Evolutionary conservation across 2,797 vertebrate species (phyloP).

Genomic region (Falco cherrug): DNA sequence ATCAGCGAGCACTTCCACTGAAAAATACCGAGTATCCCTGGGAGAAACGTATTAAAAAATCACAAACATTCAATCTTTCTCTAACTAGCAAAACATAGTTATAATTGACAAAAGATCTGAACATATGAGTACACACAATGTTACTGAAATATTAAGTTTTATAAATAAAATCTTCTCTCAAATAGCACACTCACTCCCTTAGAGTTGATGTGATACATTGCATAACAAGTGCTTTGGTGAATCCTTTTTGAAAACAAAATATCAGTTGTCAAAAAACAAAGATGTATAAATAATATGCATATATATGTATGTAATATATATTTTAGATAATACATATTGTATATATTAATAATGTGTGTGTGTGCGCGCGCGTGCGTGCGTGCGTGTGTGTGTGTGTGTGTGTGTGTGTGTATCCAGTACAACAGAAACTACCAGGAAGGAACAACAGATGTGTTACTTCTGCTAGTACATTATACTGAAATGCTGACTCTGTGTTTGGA

Average conservation of each 20-base stretch:
- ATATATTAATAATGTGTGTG: neutral
- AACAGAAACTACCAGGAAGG: neutral
- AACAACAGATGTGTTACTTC: neutral
- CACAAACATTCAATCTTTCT: neutral
- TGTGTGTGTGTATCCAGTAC: neutral
- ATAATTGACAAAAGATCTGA: neutral
- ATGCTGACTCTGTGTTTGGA: neutral
- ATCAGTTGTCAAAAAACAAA: neutral
- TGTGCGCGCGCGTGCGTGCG: accelerated
- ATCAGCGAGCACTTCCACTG: neutral
- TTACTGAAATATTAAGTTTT: neutral
- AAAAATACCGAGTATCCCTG: accelerated
- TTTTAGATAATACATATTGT: neutral
- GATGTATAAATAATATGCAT: neutral
- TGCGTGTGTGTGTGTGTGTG: accelerated
- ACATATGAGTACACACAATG: neutral
- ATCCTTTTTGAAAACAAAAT: neutral
- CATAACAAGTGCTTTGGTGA: neutral
- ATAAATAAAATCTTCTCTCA: neutral
- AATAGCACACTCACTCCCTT: neutral
- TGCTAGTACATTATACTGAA: neutral
- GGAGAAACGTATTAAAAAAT: neutral
- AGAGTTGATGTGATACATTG: accelerated
- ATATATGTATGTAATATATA: no score
- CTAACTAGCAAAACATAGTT: neutral